Evolutionary conservation across 23 tunicate genomes (phyloP).

Genomic region (Aplidium turbinatum): DNA sequence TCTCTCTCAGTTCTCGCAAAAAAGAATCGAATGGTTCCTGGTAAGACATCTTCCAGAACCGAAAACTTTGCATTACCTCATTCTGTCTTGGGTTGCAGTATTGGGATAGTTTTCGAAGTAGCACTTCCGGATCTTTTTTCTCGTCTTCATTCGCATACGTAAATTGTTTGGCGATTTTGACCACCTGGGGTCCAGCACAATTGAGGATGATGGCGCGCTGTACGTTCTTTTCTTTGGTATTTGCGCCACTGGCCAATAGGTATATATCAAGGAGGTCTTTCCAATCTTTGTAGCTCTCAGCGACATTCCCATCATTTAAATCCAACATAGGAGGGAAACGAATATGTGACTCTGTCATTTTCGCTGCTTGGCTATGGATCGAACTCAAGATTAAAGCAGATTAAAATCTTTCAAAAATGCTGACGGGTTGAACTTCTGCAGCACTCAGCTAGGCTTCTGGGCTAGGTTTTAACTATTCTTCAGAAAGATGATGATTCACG

Average conservation of each 20-base stretch:
- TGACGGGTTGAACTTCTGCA: no score
- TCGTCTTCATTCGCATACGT: slow-evolving; percentile 1
- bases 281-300: slow-evolving; percentile 19
- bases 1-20: slow-evolving; percentile 8
- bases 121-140: slow-evolving; percentile 6
- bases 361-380: no score
- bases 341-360: slow-evolving; percentile 20
- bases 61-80: slow-evolving; percentile 14
- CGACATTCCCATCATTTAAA: slow-evolving; percentile 15
- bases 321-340: slow-evolving; percentile 19
- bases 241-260: slow-evolving; percentile 31
- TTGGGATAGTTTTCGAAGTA: slow-evolving; percentile 1
- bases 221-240: background rate
- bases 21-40: slow-evolving; percentile 25
- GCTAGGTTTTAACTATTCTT: no score
- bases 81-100: slow-evolving; percentile 18
- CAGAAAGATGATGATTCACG: no score
- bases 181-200: slow-evolving; percentile 27
- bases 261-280: slow-evolving; percentile 17
- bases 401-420: no score
- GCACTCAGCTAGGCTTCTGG: no score
- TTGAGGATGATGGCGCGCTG: slow-evolving; percentile 20
- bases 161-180: slow-evolving; percentile 23
- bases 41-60: slow-evolving; percentile 11
- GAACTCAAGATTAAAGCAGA: no score